These are phyloP conservation scores for fruit fly (Drosophila melanogaster) DNA, from an alignment of 1,140 invertebrate genomes.

Conservation along the genomic window DNA sequence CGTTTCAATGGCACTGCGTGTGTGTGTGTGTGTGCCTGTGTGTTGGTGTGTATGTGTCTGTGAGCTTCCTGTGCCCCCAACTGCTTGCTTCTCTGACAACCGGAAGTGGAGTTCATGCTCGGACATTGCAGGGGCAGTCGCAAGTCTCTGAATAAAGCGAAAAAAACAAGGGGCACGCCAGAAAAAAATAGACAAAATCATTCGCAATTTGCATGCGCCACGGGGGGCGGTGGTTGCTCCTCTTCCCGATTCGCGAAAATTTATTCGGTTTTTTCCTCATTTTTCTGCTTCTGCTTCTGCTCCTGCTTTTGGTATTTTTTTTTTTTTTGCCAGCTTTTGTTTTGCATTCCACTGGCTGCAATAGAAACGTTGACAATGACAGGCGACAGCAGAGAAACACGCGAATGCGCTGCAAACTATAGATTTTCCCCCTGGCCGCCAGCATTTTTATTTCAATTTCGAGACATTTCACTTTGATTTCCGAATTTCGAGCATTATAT, in stretches of 20 bases:
- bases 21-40: not conserved
- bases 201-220: conserved; percentile 68
- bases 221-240: not conserved
- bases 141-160: conserved; percentile 40
- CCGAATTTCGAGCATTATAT: conserved; percentile 27
- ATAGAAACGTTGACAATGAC: conserved; percentile 75
- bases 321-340: conserved; percentile 15
- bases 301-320: not conserved
- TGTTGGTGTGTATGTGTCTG: too few species aligned
- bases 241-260: conserved; percentile 5
- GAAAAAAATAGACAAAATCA: conserved; percentile 28
- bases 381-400: conserved; percentile 33
- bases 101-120: conserved; percentile 74
- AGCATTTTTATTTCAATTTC: conserved; percentile 59
- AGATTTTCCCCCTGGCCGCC: not conserved
- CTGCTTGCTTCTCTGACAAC: conserved; percentile 19
- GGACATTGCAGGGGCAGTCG: conserved; percentile 56
- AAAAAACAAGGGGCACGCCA: conserved; percentile 4
- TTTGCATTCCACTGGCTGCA: conserved; percentile 40
- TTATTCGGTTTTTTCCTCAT: conserved; percentile 12
- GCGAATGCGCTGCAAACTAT: conserved; percentile 20
- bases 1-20: conserved; percentile 62
- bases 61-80: conserved; percentile 1
- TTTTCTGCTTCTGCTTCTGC: too few species aligned
- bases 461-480: conserved; percentile 69